Base-by-base conservation (phyloP, 2,797 vertebrate species). In the Neosalanx taihuensis region DNA sequence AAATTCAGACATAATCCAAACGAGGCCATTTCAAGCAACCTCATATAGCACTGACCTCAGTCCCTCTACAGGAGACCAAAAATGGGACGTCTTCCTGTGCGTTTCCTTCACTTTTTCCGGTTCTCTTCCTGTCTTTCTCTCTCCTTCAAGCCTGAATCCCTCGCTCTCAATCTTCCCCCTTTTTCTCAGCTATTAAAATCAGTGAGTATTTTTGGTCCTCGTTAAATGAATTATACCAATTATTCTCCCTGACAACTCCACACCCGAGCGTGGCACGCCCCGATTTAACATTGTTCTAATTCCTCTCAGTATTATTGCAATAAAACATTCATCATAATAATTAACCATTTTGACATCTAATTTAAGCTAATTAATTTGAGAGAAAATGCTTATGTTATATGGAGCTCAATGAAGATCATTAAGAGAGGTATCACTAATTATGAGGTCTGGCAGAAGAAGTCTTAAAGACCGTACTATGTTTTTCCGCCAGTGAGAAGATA, bases 321-420 rank as follows among this genome's bases (percentile, higher is more conserved):
- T 91, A 84, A 90, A 89, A 85, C 88, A 91, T 92, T 90, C 75
- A 87, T 91, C 89, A 91, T 85, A 79, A 87, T 91, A 91, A 91
- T 92, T 90, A 91, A 89, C 85, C 86, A 86, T 84, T 90, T 88
- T 89, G 89, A 91, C 87, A 85, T 89, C 83, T 88, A 89, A 92
- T 93, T 91, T 84, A 84, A 83, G 81, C 76, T 86, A 88, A 92
- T 91, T 88, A 84, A 91, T 93, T 86, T 88, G 75, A 83, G 73
- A 77, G 79, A 84, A 81, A 75, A 72, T 58, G 82, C 78, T 81
- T 72, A 73, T 78, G 79, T 84, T 81, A 82, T 71, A 81, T 31
- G 49, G 71, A 81, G 82, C 78, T 64, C 65, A 33, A 67, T 76
- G 78, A 80, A 13, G n/a, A 81, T 79, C 78, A 76, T 78, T 69